Conservation (phyloP, 1,140 invertebrate species). For the Drosophila gunungcola region DNA sequence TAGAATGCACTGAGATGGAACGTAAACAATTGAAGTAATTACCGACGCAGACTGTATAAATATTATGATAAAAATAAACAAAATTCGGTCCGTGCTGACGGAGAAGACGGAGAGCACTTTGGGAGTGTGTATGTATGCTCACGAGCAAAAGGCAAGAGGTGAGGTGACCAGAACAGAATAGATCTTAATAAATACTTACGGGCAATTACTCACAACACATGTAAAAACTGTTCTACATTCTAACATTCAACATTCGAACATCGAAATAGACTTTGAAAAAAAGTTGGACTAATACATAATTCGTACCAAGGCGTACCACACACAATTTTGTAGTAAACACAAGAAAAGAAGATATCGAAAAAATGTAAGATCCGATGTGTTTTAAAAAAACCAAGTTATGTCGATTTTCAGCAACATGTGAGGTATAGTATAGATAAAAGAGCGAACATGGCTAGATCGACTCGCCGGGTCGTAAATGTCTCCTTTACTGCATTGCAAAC, state of each 20-base stretch:
- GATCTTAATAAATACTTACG: slow-evolving; percentile 38
- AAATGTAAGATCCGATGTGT: too few species aligned
- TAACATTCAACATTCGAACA: too few species aligned
- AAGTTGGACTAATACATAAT: too few species aligned
- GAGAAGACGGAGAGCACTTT: neutral
- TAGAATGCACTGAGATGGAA: slow-evolving; percentile 25
- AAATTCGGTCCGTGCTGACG: neutral
- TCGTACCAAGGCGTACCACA: too few species aligned
- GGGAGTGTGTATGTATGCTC: neutral
- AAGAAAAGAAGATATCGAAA: too few species aligned
- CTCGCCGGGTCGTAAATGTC: too few species aligned
- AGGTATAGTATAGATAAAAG: too few species aligned
- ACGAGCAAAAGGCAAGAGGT: neutral
- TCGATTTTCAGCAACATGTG: too few species aligned
- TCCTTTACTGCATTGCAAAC: too few species aligned
- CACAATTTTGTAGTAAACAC: too few species aligned
- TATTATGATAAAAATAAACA: slow-evolving; percentile 34
- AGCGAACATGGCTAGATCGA: too few species aligned
- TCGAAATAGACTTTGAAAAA: neutral
- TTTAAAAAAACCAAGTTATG: too few species aligned
- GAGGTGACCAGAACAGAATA: neutral
- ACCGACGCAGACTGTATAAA: slow-evolving; percentile 34
- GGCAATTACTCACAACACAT: slow-evolving; percentile 22
- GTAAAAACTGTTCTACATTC: slow-evolving; percentile 11
- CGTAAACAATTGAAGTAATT: slow-evolving; percentile 35